Evolutionary conservation across 1,140 invertebrate genomes (phyloP), one percentile per base, ranked within the genome.

Genomic region (Colletes gigas): DNA sequence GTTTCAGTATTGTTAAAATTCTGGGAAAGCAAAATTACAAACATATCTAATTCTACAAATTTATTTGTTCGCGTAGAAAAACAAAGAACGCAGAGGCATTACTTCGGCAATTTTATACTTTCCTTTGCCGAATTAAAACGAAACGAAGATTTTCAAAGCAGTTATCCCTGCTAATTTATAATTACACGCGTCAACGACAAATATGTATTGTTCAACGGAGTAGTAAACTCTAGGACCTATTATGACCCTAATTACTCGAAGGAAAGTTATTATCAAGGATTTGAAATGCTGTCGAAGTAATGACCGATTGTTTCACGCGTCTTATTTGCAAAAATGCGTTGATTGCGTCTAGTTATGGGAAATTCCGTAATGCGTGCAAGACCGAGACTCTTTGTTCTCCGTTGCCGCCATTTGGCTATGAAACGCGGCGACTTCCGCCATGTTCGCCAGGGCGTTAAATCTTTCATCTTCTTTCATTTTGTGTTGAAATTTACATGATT

Each of bases 311-410:
- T 59, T 59, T 59, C 15, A 9, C 17, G 9, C 4, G 19, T 21
- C 14, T n/a, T 68, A 57, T 63, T 65, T 41, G 50, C 9, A 41
- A 39, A 15, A 19, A 19, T 59, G 21, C 30, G 57, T 19, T 17
- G 19, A 30, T 55, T n/a, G 39, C 59, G 19, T 71, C 50, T 50
- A n/a, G 39, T 72, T 41, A 41, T 19, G 74, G 52, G 14, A 59
- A 55, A 55, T 47, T 47, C 39, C 50, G n/a, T n/a, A 65, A 72
- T 4, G 17, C 62, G 41, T 8, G 44, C 41, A 5, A 44, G 52
- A 52, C 65, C 30, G 17, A n/a, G 41, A 10, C 47, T 72, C 77
- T 70, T 78, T 78, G 67, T 78, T 70, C 57, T 21, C 57, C 55
- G 75, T 39, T 70, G 68, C n/a, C 57, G 69, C 52, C 52, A 47